Conservation (phyloP, 2,113 vertebrate genomes). For the Bufo bufo region DNA sequence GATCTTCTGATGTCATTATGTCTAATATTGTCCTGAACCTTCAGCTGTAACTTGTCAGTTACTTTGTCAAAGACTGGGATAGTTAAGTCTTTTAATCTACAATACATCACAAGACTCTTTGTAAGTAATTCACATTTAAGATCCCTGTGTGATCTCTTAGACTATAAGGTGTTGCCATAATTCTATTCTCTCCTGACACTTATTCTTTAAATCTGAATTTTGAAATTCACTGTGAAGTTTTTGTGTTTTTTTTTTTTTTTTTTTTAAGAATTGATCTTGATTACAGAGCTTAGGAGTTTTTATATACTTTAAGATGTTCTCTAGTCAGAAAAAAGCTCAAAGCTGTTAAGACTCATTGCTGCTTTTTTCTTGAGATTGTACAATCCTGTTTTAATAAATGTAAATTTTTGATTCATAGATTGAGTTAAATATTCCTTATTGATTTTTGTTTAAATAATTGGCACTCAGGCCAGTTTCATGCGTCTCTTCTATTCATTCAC, state of each 20-base stretch:
- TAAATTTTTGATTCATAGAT: neutral
- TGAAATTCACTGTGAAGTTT: conserved; percentile 10
- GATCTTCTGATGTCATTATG: neutral
- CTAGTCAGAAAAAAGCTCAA: neutral
- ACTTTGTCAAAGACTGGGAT: conserved; percentile 26
- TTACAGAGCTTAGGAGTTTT: neutral
- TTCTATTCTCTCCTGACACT: conserved; percentile 10
- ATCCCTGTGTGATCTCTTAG: conserved; percentile 17
- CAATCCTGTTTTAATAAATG: neutral
- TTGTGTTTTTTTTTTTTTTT: conserved; percentile 33
- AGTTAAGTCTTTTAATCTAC: conserved; percentile 40
- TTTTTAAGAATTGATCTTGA: neutral
- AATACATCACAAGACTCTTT: conserved; percentile 38
- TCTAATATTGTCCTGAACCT: conserved; percentile 1
- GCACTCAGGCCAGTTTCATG: too few relatives aligned
- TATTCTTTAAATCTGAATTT: neutral
- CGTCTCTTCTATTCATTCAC: too few relatives aligned
- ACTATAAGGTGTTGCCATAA: conserved; percentile 33
- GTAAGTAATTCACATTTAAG: conserved; percentile 11
- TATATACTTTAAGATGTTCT: neutral
- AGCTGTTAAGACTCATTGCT: neutral
- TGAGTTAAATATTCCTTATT: neutral
- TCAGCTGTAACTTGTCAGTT: conserved; percentile 33
- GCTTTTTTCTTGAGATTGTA: neutral
- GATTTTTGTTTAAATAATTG: too few relatives aligned